Conservation (phyloP, 1,140 invertebrate species). For the Tetramorium simillimum region DNA sequence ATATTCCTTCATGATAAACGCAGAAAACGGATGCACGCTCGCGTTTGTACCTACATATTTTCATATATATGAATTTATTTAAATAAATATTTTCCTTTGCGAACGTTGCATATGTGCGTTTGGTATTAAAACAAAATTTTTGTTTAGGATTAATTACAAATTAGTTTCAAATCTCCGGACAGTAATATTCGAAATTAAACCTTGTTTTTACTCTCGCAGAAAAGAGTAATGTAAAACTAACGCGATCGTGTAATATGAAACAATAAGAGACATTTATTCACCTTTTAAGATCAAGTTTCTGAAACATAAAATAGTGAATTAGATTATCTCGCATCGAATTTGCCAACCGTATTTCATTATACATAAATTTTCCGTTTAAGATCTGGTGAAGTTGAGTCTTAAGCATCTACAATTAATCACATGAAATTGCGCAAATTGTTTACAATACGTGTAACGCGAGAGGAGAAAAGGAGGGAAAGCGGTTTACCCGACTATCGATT, state of each 20-base stretch:
- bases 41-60: neutral
- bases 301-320: neutral
- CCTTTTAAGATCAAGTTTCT: neutral
- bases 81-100: conserved; percentile 44
- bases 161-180: neutral
- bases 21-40: conserved; percentile 27
- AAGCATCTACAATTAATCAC: conserved; percentile 26
- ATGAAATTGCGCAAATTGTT: conserved; percentile 39
- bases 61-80: conserved; percentile 15
- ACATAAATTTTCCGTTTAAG: neutral
- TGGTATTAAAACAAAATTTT: conserved; percentile 10
- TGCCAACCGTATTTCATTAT: neutral
- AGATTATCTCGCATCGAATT: neutral
- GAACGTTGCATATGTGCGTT: neutral
- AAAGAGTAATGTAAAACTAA: neutral
- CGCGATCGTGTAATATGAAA: neutral
- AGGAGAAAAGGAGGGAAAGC: conserved; percentile 12
- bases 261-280: neutral
- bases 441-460: neutral
- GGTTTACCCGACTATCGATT: conserved; percentile 50
- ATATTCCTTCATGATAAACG: conserved; percentile 38
- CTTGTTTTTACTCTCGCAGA: neutral
- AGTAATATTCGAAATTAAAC: conserved; percentile 19
- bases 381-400: neutral
- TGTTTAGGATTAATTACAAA: conserved; percentile 27